Evolutionary conservation across 2,797 vertebrate genomes (phyloP), one percentile per base, ranked within the genome.

Genomic region (Leptodactylus fallax): DNA sequence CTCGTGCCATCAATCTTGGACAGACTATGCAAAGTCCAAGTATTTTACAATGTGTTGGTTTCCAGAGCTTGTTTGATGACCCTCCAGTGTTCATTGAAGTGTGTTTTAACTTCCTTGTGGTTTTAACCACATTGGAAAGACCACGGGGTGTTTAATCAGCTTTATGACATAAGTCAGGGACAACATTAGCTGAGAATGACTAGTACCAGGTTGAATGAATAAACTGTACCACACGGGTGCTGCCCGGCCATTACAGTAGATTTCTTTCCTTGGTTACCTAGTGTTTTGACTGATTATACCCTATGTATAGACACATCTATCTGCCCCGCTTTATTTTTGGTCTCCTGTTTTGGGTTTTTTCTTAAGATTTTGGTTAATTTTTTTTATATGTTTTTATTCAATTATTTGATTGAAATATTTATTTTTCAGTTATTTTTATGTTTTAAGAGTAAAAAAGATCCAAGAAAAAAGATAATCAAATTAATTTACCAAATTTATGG

Each of bases 101-200:
- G 82, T 80, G 82, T 88, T 88, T 88, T 77, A 71, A 85, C 82
- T 88, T 88, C 87, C 87, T 85, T 88, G 87, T 85, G 87, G 87
- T 88, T 88, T 88, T 60, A 79, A 85, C 87, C 87, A 88, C 81
- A 88, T 74, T 88, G 81, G 76, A 88, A 85, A 84, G 81, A 88
- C 87, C 81, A 88, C 87, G 84, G 74, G 76, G 65, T 79, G 53
- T 85, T 88, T 88, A 88, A 84, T 88, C 82, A 88, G 82, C 76
- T 88, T 84, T 85, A 88, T 85, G 82, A 84, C 87, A 88, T 79
- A 83, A 80, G 77, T 79, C 81, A 85, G 78, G 81, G 87, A 85
- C 82, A 85, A 53, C 87, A 88, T 88, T 88, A 88, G 61, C 76
- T 27, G 27, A 79, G 63, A 67, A 80, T 84, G 87, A 79, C 87